Evolutionary conservation across 2,113 vertebrate species (phyloP), one percentile per base, ranked within the genome.

Genomic region (Syrrhaptes paradoxus): DNA sequence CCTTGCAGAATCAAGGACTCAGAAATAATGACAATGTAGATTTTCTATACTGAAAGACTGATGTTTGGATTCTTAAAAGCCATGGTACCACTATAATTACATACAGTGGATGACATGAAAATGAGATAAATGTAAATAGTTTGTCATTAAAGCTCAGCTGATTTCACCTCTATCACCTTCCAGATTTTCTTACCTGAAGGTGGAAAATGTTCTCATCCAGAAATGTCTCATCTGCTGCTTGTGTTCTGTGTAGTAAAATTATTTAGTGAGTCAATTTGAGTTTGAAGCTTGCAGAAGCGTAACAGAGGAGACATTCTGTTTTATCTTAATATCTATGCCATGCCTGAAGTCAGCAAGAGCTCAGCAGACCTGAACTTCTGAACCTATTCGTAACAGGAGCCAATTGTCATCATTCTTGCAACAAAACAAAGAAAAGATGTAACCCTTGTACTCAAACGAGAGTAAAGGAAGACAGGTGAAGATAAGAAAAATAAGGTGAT

Each of bases 281-380:
- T 81, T 38, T 91, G 82, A 95, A 94, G 32, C 16, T 49, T 62
- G 54, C 59, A 94, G 87, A 88, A 66, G 22, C 7, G 11, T 26
- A 93, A 70, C 49, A 46, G 18, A 49, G 24, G 46, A 95, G 48
- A 61, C 29, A 46, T 79, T 52, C 38, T 80, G 11, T 49, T 93
- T 94, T 20, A 79, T 96, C 87, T 90, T 72, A 74, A 68, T 89
- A 95, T 85, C 61, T 80, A 43, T 91, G 49, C 78, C 86, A 48
- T 24, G 65, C 59, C 63, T 89, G 49, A 73, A 96, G 41, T 91
- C 49, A 84, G 49, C 32, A 87, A 92, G 51, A 87, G 26, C 87
- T 82, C 59, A 84, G 61, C 94, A 96, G 25, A 73, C 51, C 34
- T 97, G 92, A 97, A 88, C 61, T 94, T 89, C 66, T 94, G 96